These are phyloP conservation scores for Nothoprocta perdicaria DNA, from an alignment of 2,113 vertebrate genomes.

Conservation along the genomic window DNA sequence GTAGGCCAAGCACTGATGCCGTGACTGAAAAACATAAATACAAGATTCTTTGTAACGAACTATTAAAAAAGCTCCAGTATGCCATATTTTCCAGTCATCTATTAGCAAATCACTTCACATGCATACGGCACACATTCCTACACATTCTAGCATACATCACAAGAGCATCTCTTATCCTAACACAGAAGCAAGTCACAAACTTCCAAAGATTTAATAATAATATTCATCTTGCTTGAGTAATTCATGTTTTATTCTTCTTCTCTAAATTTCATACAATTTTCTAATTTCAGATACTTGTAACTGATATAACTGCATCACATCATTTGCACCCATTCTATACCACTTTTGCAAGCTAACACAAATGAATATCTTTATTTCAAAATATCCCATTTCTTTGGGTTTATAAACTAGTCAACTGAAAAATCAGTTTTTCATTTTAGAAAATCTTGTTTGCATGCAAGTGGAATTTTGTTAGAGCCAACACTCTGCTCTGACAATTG, in stretches of 20 bases:
- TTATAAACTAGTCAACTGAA: neutral
- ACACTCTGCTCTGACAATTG: neutral
- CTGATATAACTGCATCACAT: neutral
- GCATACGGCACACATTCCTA: conserved; percentile 19
- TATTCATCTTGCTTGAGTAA: neutral
- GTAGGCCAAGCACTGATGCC: conserved; percentile 18
- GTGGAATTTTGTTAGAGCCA: neutral
- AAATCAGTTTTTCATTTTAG: neutral
- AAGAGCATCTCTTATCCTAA: conserved; percentile 27
- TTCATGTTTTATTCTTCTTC: neutral
- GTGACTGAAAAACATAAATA: conserved; percentile 66
- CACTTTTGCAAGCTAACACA: neutral
- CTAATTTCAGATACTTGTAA: neutral
- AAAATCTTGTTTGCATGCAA: neutral
- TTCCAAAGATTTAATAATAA: conserved; percentile 33
- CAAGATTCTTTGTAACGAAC: conserved; percentile 52
- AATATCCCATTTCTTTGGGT: neutral
- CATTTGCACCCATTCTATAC: neutral
- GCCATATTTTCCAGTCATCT: conserved; percentile 32
- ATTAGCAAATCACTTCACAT: conserved; percentile 41
- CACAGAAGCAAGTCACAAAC: conserved; percentile 31
- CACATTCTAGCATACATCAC: neutral
- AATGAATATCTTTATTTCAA: neutral
- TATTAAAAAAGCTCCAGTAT: conserved; percentile 49
- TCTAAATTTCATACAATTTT: neutral